Evolutionary conservation across 2,797 vertebrate genomes (phyloP).

Genomic region (Cetoscarus ocellatus): DNA sequence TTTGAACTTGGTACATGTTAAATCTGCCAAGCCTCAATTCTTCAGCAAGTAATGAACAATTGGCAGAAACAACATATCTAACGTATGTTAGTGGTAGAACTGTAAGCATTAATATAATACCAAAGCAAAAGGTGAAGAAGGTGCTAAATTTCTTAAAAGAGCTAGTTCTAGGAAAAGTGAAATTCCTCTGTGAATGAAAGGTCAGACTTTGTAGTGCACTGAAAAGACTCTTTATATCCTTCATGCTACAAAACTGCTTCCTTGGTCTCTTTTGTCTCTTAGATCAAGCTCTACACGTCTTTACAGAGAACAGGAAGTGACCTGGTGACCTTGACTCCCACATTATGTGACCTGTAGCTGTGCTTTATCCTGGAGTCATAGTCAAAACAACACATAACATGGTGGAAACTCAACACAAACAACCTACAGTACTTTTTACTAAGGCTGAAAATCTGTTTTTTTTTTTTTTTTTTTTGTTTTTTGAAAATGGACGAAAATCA

Average conservation of each 20-base stretch:
- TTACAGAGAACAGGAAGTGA: conserved; percentile 71
- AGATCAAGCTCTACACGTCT: conserved; percentile 50
- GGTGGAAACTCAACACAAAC: conserved; percentile 14
- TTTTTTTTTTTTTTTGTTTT: too few species aligned
- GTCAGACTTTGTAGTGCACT: conserved; percentile 51
- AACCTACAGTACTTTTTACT: conserved; percentile 7
- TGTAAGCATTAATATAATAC: conserved; percentile 7
- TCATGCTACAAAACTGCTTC: conserved; percentile 59
- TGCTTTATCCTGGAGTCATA: conserved; percentile 16
- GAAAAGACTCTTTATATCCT: conserved; percentile 69
- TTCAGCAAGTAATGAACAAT: conserved; percentile 1
- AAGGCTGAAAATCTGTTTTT: too few species aligned
- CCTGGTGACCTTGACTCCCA: conserved; percentile 61
- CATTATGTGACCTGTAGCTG: conserved; percentile 59
- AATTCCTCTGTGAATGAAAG: conserved; percentile 60
- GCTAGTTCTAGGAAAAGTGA: conserved; percentile 41
- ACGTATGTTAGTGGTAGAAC: neutral
- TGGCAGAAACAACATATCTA: conserved; percentile 1
- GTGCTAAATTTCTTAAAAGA: conserved; percentile 32
- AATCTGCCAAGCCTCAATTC: neutral
- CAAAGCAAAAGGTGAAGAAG: conserved; percentile 21
- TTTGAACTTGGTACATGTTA: neutral
- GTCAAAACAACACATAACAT: conserved; percentile 23
- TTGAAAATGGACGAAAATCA: too few species aligned
- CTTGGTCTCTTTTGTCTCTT: conserved; percentile 57